Base-by-base conservation (phyloP, 2,797 vertebrate species). In the Carduelis carduelis region DNA sequence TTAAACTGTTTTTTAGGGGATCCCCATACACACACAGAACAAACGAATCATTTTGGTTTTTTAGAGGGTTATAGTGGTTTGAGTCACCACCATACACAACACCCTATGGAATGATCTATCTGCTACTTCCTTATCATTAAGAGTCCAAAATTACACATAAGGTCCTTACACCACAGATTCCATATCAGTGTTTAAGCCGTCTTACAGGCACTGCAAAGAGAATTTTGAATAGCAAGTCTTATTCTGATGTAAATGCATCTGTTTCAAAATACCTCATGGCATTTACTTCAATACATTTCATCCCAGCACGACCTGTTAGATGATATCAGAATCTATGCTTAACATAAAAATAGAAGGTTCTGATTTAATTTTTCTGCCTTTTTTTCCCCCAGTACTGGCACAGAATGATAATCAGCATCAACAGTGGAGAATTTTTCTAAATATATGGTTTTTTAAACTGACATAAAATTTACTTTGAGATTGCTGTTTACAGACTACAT, bases 391-490 rank as follows among this genome's bases (percentile, higher is more conserved):
- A 75, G 39, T 55, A 90, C 57, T 92, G 44, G 28, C 49, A 89
- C 64, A 88, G 89, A 94, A 94, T 69, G 18, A 92, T 35, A 93
- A 96, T 87, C 71, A 70, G 47, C 70, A 75, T 74, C 72, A 88
- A 49, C 55, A 68, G 52, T 17, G 80, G 35, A 87, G n/a, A 52
- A 8, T 6, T 22, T 57, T 83, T 79, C n/a, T 4, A 78, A 87
- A 74, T 13, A 39, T 46, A 41, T 21, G 43, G 43, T 84, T 95
- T 92, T 97, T 95, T 65, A 57, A 87, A 82, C 9, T 32, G n/a
- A 90, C 26, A 7, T 47, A 56, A 85, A 83, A 83, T 95, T 95
- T 96, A 57, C 49, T 95, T 95, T 84, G 71, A 90, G 55, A 85
- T 50, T 95, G 53, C 68, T 75, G 46, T 89, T 94, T 95, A 81